Conservation (phyloP, 2,113 vertebrate genomes). For the Dasyurus viverrinus region DNA sequence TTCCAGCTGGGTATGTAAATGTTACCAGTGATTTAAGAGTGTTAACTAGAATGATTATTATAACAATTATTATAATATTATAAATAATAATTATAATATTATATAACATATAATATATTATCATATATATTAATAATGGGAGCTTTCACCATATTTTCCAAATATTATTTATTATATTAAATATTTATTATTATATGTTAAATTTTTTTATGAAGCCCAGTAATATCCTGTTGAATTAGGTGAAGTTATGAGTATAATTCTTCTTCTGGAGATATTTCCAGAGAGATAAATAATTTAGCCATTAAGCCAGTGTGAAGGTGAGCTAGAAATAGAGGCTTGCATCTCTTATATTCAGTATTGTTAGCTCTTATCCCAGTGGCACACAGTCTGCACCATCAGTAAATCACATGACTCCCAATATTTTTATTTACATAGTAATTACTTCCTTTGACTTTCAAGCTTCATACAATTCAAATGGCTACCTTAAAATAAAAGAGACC, state of each 20-base stretch:
- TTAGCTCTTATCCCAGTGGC: neutral
- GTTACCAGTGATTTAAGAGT: neutral
- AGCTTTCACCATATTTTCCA: neutral
- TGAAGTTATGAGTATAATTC: neutral
- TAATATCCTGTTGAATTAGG: neutral
- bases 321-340: neutral
- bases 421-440: neutral
- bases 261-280: neutral
- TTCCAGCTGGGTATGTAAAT: neutral
- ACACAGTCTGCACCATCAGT: neutral
- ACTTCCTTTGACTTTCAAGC: neutral
- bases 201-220: neutral
- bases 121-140: neutral
- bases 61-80: neutral
- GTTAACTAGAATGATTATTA: neutral
- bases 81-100: too few species aligned
- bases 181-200: too few species aligned
- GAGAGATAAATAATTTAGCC: neutral
- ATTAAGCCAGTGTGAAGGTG: neutral
- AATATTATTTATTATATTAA: neutral
- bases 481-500: neutral
- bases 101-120: too few species aligned
- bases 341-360: neutral
- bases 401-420: neutral
- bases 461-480: constrained; percentile 11